Evolutionary conservation across 1,140 invertebrate species (phyloP), one percentile per base, ranked within the genome.

Genomic region (Lepidurus arcticus): DNA sequence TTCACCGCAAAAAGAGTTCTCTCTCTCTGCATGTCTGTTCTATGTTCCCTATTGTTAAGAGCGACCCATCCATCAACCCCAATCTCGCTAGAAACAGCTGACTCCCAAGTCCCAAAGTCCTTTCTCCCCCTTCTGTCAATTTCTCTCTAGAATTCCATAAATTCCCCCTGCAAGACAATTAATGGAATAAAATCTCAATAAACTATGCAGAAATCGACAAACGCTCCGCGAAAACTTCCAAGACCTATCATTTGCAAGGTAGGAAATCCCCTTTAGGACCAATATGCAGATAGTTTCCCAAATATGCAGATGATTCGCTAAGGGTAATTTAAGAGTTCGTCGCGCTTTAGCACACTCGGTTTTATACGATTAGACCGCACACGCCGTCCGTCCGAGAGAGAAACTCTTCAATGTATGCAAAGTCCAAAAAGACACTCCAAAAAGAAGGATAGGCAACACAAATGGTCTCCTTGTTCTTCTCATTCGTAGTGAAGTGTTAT

Each of bases 231-330:
- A 65, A 65, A 65, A 13, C 21, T 65, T 21, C 34, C 2, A 3
- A 34, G 21, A 65, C 53, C 53, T 65, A 13, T 9, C 3, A 7
- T 65, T 65, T 7, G 0, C 53, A 21, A 13, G 21, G 13, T 8
- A 21, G 21, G 13, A 65, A 65, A n/a, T 65, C 53, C 53, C 53
- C 34, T 34, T 34, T 65, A 21, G 53, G 53, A 65, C 53, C 53
- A 6, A 13, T 21, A 13, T 65, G 34, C 34, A 3, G 34, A 34
- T 34, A 3, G 4, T 65, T 21, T 21, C 45, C 53, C 53, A 65
- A 65, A 65, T 21, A 65, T 65, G 53, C 53, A 65, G 53, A 65
- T 65, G 53, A 65, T 65, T 65, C 53, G 53, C 53, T 65, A 65
- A 65, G 53, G 53, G 21, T 65, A 65, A 65, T 65, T 21, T 65